Evolutionary conservation across 2,797 vertebrate species (phyloP).

Genomic region (Xiphorhynchus erythropygius): DNA sequence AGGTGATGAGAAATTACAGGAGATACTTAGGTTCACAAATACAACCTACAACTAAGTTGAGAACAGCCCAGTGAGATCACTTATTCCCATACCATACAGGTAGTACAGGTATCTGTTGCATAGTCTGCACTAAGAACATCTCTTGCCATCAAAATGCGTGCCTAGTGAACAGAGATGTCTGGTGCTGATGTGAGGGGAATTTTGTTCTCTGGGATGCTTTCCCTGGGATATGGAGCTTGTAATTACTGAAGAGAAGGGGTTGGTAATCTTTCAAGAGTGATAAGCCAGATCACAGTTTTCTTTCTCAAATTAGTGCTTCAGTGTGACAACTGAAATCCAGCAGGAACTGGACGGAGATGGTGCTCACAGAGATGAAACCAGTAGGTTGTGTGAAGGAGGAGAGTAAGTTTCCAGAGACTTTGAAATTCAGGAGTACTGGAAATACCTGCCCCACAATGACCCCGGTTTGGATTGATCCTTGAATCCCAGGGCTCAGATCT

Average conservation of each 20-base stretch:
- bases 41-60: background rate
- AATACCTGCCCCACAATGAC: background rate
- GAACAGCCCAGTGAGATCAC: background rate
- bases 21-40: constrained; percentile 32
- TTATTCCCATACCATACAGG: constrained; percentile 3
- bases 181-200: background rate
- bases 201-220: background rate
- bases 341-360: background rate
- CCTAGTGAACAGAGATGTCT: constrained; percentile 29
- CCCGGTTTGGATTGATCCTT: background rate
- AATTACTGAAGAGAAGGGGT: background rate
- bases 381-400: background rate
- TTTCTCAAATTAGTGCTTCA: background rate
- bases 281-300: background rate
- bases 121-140: background rate
- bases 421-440: background rate
- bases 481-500: background rate
- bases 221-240: background rate
- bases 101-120: constrained; percentile 43
- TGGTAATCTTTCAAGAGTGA: background rate
- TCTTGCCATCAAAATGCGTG: background rate
- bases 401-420: background rate
- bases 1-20: constrained; percentile 51
- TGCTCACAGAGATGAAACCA: background rate
- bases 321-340: background rate